A percentile compares a stretch with the other conserved stretches of the same genome.
Conservation (phyloP, 2,797 vertebrate genomes). For the Periophthalmus magnuspinnatus region DNA sequence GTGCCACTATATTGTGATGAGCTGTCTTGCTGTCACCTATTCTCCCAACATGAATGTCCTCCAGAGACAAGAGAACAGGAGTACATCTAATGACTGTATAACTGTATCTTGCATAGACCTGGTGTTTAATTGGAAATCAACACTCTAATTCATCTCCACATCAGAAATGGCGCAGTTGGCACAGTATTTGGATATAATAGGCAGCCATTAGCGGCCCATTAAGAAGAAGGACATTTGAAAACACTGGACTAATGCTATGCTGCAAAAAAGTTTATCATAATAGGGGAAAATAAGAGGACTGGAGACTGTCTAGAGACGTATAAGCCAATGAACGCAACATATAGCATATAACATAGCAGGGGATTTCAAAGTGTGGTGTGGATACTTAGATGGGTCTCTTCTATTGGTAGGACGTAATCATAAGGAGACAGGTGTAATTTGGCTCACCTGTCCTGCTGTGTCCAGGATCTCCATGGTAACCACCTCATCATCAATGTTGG, state of each 20-base stretch:
- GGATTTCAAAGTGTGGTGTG: background rate
- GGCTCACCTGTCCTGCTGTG: conserved; percentile 93
- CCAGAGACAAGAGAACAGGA: background rate
- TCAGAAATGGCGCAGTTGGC: background rate
- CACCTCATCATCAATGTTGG: conserved; percentile 92
- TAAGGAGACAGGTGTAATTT: background rate
- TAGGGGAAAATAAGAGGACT: background rate
- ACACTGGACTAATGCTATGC: background rate
- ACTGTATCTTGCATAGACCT: no score
- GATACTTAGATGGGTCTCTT: background rate
- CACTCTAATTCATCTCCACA: no score
- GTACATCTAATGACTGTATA: background rate
- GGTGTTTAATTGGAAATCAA: background rate
- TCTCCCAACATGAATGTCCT: background rate
- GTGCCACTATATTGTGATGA: background rate
- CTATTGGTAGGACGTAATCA: background rate
- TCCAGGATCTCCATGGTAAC: conserved; percentile 98
- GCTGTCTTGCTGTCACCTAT: background rate
- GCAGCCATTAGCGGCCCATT: conserved; percentile 1
- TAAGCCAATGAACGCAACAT: background rate
- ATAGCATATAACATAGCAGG: no score
- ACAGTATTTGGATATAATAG: conserved; percentile 23
- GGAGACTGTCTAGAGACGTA: background rate
- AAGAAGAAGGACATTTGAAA: background rate
- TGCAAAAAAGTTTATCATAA: background rate